A percentile compares a stretch with the other conserved stretches of the same genome.
Conservation (phyloP, 2,888 invertebrate species). For the Nebria salina region DNA sequence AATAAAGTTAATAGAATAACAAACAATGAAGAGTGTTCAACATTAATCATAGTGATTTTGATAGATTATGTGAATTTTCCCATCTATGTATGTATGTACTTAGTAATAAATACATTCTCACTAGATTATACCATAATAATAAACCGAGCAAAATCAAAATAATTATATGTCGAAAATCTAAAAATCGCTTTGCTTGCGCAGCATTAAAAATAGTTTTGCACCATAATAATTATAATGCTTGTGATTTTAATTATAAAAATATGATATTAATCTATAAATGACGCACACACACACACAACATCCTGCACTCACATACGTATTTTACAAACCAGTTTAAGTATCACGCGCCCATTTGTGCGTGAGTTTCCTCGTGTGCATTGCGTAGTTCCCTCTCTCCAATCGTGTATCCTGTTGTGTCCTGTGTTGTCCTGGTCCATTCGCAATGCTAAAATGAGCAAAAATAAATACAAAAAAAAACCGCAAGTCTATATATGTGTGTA, state of each 20-base stretch:
- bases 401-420: background rate
- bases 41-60: background rate
- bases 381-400: background rate
- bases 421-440: background rate
- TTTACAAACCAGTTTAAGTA: background rate
- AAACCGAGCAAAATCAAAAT: conserved; percentile 10
- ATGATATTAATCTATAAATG: conserved; percentile 43
- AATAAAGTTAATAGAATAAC: background rate
- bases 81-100: background rate
- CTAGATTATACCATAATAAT: background rate
- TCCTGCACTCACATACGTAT: conserved; percentile 18
- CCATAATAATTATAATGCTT: conserved; percentile 35
- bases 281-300: conserved; percentile 29
- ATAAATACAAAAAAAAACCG: background rate
- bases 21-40: background rate
- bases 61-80: background rate
- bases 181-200: background rate
- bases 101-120: background rate
- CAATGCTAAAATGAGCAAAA: background rate
- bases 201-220: conserved; percentile 17
- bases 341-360: conserved; percentile 19
- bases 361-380: background rate
- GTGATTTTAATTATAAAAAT: conserved; percentile 41
- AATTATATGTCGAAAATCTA: conserved; percentile 3
- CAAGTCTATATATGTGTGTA: conserved; percentile 12